These are phyloP conservation scores for Mythimna lalbum DNA, from an alignment of 2,888 invertebrate species.

Conservation along the genomic window DNA sequence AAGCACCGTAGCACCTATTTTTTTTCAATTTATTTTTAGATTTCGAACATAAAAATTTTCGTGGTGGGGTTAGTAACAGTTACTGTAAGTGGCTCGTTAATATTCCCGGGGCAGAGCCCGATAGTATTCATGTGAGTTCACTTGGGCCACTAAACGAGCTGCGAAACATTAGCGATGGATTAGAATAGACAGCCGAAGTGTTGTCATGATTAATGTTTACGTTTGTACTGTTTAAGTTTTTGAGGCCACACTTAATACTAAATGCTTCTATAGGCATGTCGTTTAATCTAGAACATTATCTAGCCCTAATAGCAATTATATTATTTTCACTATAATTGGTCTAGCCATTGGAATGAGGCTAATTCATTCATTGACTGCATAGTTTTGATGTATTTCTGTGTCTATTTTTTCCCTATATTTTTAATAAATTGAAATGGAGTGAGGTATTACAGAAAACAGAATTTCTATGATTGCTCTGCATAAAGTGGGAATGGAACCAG, in stretches of 20 bases:
- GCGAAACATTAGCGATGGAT: slow-evolving; percentile 33
- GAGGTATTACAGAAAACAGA: too few species aligned
- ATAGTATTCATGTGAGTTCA: slow-evolving; percentile 78
- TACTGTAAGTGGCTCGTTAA: slow-evolving; percentile 79
- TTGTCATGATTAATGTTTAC: not conserved
- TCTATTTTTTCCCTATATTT: too few species aligned
- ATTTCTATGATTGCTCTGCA: too few species aligned
- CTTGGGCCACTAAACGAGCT: slow-evolving; percentile 68
- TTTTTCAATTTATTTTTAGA: slow-evolving; percentile 67
- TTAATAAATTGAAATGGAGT: too few species aligned
- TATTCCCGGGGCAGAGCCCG: slow-evolving; percentile 75
- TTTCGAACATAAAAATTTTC: slow-evolving; percentile 74
- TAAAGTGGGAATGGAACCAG: too few species aligned
- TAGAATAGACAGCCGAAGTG: slow-evolving; percentile 13
- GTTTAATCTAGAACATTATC: not conserved
- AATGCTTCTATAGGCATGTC: not conserved
- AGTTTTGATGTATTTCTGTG: too few species aligned
- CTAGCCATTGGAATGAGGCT: too few species aligned
- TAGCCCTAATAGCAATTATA: not conserved
- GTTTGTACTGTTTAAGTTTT: not conserved
- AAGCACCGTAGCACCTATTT: slow-evolving; percentile 31
- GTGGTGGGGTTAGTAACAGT: slow-evolving; percentile 72
- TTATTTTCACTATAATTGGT: too few species aligned
- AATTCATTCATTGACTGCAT: too few species aligned
- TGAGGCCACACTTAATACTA: not conserved